Percentiles rank a stretch among this genome's conserved stretches.
Conservation (phyloP, 37 sponge, comb jelly and placozoan genomes). For the Aphrocallistes beatrix region DNA sequence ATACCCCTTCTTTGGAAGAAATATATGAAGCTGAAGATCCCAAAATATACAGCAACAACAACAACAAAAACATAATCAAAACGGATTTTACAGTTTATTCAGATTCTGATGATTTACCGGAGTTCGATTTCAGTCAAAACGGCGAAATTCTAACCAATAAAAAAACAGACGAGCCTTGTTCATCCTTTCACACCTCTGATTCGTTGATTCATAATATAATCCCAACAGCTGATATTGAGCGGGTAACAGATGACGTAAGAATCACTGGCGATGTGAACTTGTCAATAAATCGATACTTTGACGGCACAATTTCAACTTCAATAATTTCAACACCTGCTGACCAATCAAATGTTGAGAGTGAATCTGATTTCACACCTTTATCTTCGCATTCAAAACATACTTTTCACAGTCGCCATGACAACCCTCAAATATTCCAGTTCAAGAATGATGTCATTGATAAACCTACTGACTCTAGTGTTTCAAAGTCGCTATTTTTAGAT, state of each 20-base stretch:
- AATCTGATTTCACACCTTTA: too few relatives aligned
- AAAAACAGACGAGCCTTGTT: too few relatives aligned
- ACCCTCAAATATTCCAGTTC: background rate
- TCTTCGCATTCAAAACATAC: too few relatives aligned
- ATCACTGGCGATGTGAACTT: conserved; percentile 3
- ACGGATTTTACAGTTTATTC: too few relatives aligned
- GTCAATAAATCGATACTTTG: background rate
- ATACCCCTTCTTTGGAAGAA: background rate
- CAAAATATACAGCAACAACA: background rate
- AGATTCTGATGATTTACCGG: background rate
- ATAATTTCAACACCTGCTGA: background rate
- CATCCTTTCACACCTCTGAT: too few relatives aligned
- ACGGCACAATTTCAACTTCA: background rate
- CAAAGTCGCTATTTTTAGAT: background rate
- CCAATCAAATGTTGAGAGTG: background rate
- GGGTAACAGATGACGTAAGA: background rate
- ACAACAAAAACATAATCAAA: background rate
- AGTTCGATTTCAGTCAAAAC: too few relatives aligned
- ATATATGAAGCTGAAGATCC: background rate
- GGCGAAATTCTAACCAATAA: too few relatives aligned
- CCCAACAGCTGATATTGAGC: background rate
- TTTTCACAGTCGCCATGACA: background rate
- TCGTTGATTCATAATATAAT: background rate
- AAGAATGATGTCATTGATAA: background rate
- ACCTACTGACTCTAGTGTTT: background rate